Conservation (phyloP, 1,140 invertebrate genomes). For the Drosophila tropicalis region DNA sequence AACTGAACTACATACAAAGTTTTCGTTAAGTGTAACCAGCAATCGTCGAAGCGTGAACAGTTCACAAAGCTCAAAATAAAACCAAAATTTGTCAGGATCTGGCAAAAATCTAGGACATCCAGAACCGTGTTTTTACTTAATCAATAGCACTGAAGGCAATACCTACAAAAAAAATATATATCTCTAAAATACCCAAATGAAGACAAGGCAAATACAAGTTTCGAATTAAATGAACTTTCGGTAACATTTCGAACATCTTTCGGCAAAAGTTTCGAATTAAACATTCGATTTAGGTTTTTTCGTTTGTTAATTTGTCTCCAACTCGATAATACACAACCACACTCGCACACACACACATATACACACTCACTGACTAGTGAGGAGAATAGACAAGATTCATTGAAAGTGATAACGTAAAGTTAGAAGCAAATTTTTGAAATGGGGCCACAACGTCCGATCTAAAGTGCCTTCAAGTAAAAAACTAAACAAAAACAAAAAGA, state of each 20-base stretch:
- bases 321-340: slow-evolving; percentile 48
- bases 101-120: slow-evolving; percentile 58
- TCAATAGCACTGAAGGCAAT: slow-evolving; percentile 83
- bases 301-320: slow-evolving; percentile 74
- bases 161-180: slow-evolving; percentile 53
- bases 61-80: slow-evolving; percentile 77
- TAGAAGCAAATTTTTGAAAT: slow-evolving; percentile 82
- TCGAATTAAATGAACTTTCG: slow-evolving; percentile 70
- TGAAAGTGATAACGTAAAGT: slow-evolving; percentile 48
- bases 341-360: slow-evolving; percentile 10
- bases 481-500: slow-evolving; percentile 84
- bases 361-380: no score
- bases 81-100: slow-evolving; percentile 45
- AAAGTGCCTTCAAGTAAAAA: slow-evolving; percentile 93
- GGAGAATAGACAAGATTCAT: slow-evolving; percentile 41
- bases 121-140: slow-evolving; percentile 58
- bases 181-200: slow-evolving; percentile 63
- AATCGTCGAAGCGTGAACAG: slow-evolving; percentile 35
- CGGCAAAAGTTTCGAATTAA: slow-evolving; percentile 74
- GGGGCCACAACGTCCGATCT: slow-evolving; percentile 93
- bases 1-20: slow-evolving; percentile 23
- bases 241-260: slow-evolving; percentile 80
- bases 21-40: slow-evolving; percentile 5
- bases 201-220: slow-evolving; percentile 74
- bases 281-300: slow-evolving; percentile 77